Conservation (phyloP, 2,113 vertebrate species). For the Pycnonotus jocosus region DNA sequence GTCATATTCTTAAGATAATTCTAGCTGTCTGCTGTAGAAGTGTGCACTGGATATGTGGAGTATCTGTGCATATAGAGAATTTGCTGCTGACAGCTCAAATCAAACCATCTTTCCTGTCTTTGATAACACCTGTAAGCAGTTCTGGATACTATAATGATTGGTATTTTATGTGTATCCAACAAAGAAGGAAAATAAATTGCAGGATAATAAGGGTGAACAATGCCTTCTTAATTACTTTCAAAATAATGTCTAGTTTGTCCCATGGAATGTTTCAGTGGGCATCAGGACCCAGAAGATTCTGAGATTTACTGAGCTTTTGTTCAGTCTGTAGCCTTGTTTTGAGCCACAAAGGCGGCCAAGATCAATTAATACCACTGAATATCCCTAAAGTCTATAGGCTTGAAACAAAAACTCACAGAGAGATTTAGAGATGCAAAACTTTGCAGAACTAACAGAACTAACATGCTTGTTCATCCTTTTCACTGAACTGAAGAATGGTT, state of each 20-base stretch:
- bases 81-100: constrained; percentile 29
- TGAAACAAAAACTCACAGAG: background rate
- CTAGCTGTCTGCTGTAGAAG: background rate
- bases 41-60: background rate
- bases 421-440: background rate
- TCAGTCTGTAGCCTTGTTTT: background rate
- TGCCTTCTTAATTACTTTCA: background rate
- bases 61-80: background rate
- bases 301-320: background rate
- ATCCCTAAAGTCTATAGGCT: background rate
- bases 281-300: background rate
- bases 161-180: background rate
- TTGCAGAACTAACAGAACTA: background rate
- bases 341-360: background rate
- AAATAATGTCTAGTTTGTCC: background rate
- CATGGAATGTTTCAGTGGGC: background rate
- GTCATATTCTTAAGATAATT: constrained; percentile 20
- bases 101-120: background rate
- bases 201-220: background rate
- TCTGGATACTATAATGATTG: background rate
- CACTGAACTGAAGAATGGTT: background rate
- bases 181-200: background rate
- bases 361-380: background rate
- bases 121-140: background rate
- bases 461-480: background rate